Conservation (phyloP, 1,140 invertebrate genomes). For the Tetramorium parvispinum region DNA sequence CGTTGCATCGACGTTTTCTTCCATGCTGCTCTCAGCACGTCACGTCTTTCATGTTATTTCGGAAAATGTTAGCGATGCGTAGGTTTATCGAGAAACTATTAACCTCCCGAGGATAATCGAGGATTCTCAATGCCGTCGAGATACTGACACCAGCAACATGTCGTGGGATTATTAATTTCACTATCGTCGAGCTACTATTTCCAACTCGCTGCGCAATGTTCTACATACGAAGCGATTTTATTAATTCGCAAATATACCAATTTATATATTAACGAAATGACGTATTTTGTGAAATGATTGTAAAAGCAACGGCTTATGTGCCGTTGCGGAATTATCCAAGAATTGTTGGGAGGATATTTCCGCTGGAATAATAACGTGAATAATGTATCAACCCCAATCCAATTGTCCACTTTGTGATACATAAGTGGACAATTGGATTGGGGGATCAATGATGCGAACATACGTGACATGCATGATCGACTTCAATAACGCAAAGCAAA, state of each 20-base stretch:
- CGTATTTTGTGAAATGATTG: not conserved
- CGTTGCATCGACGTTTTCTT: slow-evolving; percentile 41
- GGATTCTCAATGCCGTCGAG: not conserved
- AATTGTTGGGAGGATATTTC: not conserved
- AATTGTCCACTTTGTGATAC: too few species aligned
- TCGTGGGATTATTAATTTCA: not conserved
- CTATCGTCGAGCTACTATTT: not conserved
- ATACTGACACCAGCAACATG: not conserved
- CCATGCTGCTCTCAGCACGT: slow-evolving; percentile 64
- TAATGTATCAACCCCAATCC: too few species aligned
- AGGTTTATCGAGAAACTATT: slow-evolving; percentile 63
- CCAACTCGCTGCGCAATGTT: not conserved
- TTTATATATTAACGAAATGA: not conserved
- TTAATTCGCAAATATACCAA: not conserved
- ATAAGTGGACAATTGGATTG: slow-evolving; percentile 53
- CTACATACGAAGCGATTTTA: not conserved
- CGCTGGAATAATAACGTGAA: slow-evolving; percentile 20
- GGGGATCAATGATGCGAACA: slow-evolving; percentile 41
- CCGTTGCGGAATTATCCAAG: not conserved
- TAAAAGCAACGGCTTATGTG: not conserved
- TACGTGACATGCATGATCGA: slow-evolving; percentile 56
- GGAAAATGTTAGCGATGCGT: slow-evolving; percentile 45
- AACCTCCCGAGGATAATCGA: slow-evolving; percentile 47
- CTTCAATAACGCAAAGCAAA: slow-evolving; percentile 47
- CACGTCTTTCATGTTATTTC: slow-evolving; percentile 63